Evolutionary conservation across 2,888 invertebrate species (phyloP).

Genomic region (Labia minor): DNA sequence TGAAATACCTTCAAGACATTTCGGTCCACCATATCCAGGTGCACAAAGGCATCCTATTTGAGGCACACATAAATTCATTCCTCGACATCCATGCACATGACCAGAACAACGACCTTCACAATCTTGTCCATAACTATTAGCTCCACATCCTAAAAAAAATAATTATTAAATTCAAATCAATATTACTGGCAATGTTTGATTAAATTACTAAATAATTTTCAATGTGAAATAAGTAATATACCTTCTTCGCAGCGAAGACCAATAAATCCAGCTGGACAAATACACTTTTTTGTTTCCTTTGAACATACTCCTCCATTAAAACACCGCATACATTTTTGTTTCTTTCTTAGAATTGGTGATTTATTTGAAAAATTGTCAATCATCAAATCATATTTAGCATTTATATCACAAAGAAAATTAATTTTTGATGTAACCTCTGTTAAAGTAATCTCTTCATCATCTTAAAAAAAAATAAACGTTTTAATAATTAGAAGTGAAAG

Average conservation of each 20-base stretch:
- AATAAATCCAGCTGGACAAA: conserved; percentile 21
- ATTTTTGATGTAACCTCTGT: conserved; percentile 26
- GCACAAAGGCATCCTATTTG: conserved; percentile 27
- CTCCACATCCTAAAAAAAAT: conserved; percentile 26
- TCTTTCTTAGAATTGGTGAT: neutral
- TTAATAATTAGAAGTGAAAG: too few species aligned
- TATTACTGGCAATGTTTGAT: neutral
- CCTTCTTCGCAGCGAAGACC: conserved; percentile 21
- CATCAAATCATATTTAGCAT: conserved; percentile 21
- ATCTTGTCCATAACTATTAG: conserved; percentile 26
- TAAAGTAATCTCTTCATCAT: conserved; percentile 28
- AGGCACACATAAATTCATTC: conserved; percentile 26
- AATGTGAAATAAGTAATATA: neutral
- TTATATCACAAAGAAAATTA: conserved; percentile 27
- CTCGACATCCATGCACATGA: conserved; percentile 26
- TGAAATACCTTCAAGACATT: conserved; percentile 25
- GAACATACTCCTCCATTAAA: conserved; percentile 21
- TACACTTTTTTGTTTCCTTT: conserved; percentile 8
- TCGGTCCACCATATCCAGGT: conserved; percentile 25
- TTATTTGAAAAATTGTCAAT: neutral
- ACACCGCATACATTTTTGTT: conserved; percentile 17
- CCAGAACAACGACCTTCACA: conserved; percentile 27
- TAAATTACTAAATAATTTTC: neutral
- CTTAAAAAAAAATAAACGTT: conserved; percentile 26
- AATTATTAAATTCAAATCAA: too few species aligned